Evolutionary conservation across 2,888 invertebrate genomes (phyloP), one percentile per base, ranked within the genome.

Genomic region (Pachliopta kotzebuea): DNA sequence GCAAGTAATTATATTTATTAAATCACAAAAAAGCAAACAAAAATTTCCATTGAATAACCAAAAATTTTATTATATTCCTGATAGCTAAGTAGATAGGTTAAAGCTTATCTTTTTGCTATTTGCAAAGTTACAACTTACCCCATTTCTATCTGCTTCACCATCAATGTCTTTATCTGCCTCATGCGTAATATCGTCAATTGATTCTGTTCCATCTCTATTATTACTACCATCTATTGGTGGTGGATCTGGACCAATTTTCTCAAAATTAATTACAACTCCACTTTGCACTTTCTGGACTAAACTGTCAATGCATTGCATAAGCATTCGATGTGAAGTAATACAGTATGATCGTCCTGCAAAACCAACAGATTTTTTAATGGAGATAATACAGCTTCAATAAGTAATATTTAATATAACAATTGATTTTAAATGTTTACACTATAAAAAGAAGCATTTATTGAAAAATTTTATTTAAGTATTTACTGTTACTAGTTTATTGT

Each of bases 261-360:
- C 99, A 83, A 99, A 99, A 87, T 98, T 97, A 68, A 99, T 96
- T 24, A 99, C 99, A 53, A 99, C 99, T 0, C 99, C 99, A 71
- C 97, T 97, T 83, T 99, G 99, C 49, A 99, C 98, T 89, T 99
- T 99, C 84, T 98, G 98, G 18, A 99, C 98, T 60, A 99, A 92
- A 78, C 98, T 98, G 84, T 99, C 99, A 71, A 99, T 96, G 80
- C 98, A 98, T 81, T 98, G 98, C 93, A 97, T 97, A 79, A 99
- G 91, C 94, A 98, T 97, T 68, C 98, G 94, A 79, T 99, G 98
- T 0, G 98, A 98, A 31, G 98, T 97, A 68, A 99, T 97, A 74
- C 96, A 96, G 87, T 99, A 99, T 0, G 99, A 99, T 56, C 99
- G 95, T 68, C 99, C 96, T 96, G 80, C 2, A 79, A 77, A 62